These are phyloP conservation scores for Actenoides lindsayi DNA, from an alignment of 2,113 vertebrate genomes.

Conservation along the genomic window DNA sequence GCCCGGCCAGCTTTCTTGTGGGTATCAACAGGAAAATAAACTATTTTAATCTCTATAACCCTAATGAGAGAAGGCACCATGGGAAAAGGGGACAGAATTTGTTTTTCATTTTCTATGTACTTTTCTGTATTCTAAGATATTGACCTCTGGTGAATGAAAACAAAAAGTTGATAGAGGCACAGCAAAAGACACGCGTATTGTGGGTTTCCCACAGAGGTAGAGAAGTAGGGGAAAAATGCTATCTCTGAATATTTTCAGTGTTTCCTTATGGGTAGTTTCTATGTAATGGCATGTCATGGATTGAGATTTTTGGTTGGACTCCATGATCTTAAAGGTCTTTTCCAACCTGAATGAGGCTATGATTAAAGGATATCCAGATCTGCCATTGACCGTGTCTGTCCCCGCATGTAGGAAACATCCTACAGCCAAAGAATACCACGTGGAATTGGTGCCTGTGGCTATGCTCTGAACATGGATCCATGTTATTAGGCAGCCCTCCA, in stretches of 20 bases:
- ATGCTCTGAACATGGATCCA: fast-evolving
- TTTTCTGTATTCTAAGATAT: neutral
- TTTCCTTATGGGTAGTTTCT: neutral
- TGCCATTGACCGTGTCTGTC: neutral
- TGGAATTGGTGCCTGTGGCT: neutral
- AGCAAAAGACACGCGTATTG: neutral
- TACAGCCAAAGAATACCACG: neutral
- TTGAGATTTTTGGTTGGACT: neutral
- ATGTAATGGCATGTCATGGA: neutral
- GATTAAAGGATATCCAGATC: neutral
- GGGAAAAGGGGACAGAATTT: neutral
- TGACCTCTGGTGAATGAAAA: neutral
- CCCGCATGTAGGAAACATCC: neutral
- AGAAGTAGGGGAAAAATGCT: neutral
- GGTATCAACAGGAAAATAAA: neutral
- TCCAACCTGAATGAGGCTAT: neutral
- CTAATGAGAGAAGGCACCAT: neutral
- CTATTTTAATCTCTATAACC: neutral
- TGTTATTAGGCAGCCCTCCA: neutral
- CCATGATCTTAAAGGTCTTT: neutral
- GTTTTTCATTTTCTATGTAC: fast-evolving
- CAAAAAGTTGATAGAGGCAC: neutral
- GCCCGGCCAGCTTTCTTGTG: neutral
- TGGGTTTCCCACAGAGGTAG: neutral
- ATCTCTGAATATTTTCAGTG: neutral